phyloP scores from a whole-genome alignment of 2,113 vertebrate genomes.

The Pangasianodon gigas region DNA sequence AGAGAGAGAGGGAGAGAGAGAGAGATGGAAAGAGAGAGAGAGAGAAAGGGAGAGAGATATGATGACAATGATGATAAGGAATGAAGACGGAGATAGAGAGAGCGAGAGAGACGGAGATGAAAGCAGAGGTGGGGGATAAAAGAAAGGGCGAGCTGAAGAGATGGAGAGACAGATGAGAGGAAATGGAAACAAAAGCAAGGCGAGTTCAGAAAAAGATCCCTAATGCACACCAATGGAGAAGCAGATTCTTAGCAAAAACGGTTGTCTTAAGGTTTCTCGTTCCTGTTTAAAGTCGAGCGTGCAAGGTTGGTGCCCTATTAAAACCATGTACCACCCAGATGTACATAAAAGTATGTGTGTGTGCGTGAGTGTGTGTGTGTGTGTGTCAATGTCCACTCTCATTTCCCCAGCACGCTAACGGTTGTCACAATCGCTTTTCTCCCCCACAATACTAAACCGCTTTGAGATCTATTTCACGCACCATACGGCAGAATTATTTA shows the following conservation, averaged over 20 bases:
- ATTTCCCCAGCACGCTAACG: slow-evolving; percentile 44
- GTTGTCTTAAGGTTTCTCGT: neutral
- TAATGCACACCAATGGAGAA: neutral
- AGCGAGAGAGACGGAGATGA: slow-evolving; percentile 48
- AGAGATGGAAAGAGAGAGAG: slow-evolving; percentile 16
- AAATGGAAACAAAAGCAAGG: slow-evolving; percentile 29
- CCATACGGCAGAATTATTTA: slow-evolving; percentile 50
- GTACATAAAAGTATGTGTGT: neutral
- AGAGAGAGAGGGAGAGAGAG: slow-evolving; percentile 23
- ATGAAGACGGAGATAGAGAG: slow-evolving; percentile 5
- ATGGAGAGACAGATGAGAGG: slow-evolving; percentile 35
- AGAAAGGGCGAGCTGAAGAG: neutral
- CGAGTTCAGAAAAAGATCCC: neutral
- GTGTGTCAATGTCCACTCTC: slow-evolving; percentile 36
- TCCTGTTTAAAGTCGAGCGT: neutral
- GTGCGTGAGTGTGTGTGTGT: slow-evolving; percentile 26
- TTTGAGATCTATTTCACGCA: slow-evolving; percentile 57
- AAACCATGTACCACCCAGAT: neutral
- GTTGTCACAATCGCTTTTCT: slow-evolving; percentile 49
- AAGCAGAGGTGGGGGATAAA: slow-evolving; percentile 8
- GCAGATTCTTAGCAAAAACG: neutral
- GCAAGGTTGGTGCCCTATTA: neutral
- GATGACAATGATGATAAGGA: neutral
- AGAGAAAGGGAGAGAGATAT: slow-evolving; percentile 21
- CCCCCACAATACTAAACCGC: slow-evolving; percentile 37